Conservation (phyloP, 2,113 vertebrate genomes). For the Python bivittatus region DNA sequence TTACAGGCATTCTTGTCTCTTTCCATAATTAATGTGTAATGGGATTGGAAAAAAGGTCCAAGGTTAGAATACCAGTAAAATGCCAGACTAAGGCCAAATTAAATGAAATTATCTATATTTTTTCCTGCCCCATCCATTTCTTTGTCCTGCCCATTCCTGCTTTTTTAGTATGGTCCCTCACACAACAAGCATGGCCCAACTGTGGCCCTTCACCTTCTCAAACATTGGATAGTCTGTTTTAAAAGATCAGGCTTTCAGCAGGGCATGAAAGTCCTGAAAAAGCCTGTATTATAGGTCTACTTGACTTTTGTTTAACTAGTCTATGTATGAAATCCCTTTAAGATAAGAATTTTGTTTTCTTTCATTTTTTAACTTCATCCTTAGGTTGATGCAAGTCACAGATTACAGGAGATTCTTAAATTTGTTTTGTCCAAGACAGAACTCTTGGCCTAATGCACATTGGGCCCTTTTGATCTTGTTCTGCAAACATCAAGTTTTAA, state of each 20-base stretch:
- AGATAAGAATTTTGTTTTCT: background rate
- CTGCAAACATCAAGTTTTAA: conserved; percentile 12
- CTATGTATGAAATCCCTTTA: background rate
- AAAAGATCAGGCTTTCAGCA: background rate
- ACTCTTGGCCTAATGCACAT: conserved; percentile 7
- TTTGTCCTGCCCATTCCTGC: background rate
- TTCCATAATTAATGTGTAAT: background rate
- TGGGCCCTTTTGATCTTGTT: conserved; percentile 15
- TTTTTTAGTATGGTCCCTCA: background rate
- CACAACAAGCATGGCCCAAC: background rate
- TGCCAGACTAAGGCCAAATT: background rate
- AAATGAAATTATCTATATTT: background rate
- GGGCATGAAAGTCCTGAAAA: background rate
- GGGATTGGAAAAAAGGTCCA: background rate
- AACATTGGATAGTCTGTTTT: too few relatives aligned
- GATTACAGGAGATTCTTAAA: background rate
- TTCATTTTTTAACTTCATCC: background rate
- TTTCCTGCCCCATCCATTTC: background rate
- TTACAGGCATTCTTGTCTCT: background rate
- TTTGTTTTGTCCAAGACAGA: background rate
- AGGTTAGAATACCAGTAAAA: background rate
- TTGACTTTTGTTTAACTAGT: background rate
- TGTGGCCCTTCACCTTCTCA: background rate
- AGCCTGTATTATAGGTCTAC: background rate
- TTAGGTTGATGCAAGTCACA: background rate